These are phyloP conservation scores for Phortica okadai DNA, from an alignment of 2,888 invertebrate species.

Conservation along the genomic window DNA sequence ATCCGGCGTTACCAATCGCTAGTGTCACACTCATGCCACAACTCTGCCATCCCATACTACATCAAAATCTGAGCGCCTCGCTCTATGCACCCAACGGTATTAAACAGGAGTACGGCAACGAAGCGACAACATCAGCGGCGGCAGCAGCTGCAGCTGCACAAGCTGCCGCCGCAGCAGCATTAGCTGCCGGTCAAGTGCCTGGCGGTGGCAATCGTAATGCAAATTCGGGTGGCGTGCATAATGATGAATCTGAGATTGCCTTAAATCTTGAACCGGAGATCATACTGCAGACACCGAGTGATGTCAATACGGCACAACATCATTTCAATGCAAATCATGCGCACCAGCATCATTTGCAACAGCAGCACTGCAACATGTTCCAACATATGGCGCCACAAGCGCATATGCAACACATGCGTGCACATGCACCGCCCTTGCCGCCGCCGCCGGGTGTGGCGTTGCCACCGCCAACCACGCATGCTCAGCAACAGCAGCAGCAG, in stretches of 20 bases:
- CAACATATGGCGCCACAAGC: slow-evolving; percentile 73
- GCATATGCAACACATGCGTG: slow-evolving; percentile 72
- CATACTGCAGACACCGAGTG: slow-evolving; percentile 70
- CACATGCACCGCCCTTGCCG: slow-evolving; percentile 63
- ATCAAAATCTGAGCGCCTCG: slow-evolving; percentile 70
- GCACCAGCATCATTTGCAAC: slow-evolving; percentile 63
- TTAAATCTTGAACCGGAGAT: slow-evolving; percentile 71
- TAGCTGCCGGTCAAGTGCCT: slow-evolving; percentile 40
- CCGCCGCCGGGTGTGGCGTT: slow-evolving; percentile 52
- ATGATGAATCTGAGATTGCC: slow-evolving; percentile 67
- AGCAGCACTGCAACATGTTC: slow-evolving; percentile 72
- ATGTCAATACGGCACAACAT: slow-evolving; percentile 66
- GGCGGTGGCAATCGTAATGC: slow-evolving; percentile 35
- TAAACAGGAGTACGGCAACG: slow-evolving; percentile 70
- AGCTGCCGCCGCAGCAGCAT: slow-evolving; percentile 57
- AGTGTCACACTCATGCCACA: slow-evolving; percentile 73
- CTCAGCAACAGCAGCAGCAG: slow-evolving; percentile 55
- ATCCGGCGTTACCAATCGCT: slow-evolving; percentile 71
- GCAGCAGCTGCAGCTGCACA: slow-evolving; percentile 47
- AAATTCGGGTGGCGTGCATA: slow-evolving; percentile 44
- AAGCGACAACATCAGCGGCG: slow-evolving; percentile 50
- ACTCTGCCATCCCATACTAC: slow-evolving; percentile 71
- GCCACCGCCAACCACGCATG: slow-evolving; percentile 54
- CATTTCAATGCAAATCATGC: slow-evolving; percentile 59
- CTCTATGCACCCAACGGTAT: slow-evolving; percentile 70